Conservation (phyloP, 2,113 vertebrate genomes). For the Centropus bengalensis region DNA sequence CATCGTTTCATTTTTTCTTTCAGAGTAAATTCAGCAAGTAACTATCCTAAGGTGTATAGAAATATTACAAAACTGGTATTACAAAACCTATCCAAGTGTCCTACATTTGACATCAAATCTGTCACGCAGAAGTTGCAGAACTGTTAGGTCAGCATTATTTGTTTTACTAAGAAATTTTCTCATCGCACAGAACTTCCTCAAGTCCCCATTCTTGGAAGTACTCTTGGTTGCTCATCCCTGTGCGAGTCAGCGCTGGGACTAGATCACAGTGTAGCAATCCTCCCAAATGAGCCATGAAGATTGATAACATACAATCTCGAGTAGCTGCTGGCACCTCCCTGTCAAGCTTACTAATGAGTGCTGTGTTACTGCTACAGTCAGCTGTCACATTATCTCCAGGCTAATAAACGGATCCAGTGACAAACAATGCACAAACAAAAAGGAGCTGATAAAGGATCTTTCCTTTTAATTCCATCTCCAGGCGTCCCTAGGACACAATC, state of each 20-base stretch:
- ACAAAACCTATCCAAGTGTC: background rate
- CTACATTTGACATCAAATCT: background rate
- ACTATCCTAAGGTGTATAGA: background rate
- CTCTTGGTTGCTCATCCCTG: background rate
- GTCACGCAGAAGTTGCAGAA: background rate
- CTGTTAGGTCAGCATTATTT: background rate
- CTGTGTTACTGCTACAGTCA: conserved; percentile 75
- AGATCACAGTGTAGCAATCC: conserved; percentile 49
- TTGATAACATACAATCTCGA: conserved; percentile 76
- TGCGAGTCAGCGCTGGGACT: conserved; percentile 36
- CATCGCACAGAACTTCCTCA: conserved; percentile 22
- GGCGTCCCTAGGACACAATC: conserved; percentile 38
- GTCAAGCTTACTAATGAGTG: conserved; percentile 79
- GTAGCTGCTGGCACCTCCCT: conserved; percentile 76
- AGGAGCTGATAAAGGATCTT: conserved; percentile 66
- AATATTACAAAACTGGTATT: background rate
- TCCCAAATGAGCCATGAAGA: conserved; percentile 78
- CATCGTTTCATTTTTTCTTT: background rate
- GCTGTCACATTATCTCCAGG: conserved; percentile 77
- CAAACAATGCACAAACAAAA: conserved; percentile 75
- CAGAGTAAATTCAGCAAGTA: background rate
- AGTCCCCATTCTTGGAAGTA: background rate
- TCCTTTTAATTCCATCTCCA: conserved; percentile 49
- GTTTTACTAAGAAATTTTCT: background rate
- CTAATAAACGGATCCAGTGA: conserved; percentile 74